Base-by-base conservation (phyloP, 1,140 invertebrate genomes). In the Saccostrea echinata region DNA sequence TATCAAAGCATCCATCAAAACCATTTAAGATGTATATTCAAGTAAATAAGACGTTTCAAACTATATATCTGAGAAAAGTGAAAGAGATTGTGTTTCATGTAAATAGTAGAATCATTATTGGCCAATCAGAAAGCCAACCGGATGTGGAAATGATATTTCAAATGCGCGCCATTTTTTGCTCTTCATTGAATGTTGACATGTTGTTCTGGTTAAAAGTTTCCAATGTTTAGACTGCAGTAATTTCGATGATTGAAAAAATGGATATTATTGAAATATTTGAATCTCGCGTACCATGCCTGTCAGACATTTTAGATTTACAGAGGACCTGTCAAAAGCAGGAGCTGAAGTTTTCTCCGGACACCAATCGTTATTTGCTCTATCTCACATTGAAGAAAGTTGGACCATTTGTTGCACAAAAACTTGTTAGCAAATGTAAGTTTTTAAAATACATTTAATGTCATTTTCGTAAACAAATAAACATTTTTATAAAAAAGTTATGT, bases 361-460 rank as follows among this genome's bases (percentile, higher is more conserved):
- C 93, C 3, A 94, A 93, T 84, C 88, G 90, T 84, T 93, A 89
- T 87, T 88, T 94, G 9, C 85, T 94, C 3, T 92, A 93, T 81
- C 88, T 90, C 30, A 93, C 91, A 11, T 33, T 94, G 81, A 92
- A 92, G 87, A 92, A 93, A 88, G 61, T 94, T 4, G 93, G 93
- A 3, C 92, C 92, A 30, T 90, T 89, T 61, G 89, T 91, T 11
- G 93, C 93, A 16, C 92, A 93, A 88, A 93, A 93, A 88, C 86
- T 93, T 4, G 90, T 94, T 1, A 90, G 90, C 43, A 94, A 93
- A 90, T 91, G 93, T 94, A 91, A 93, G 93, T 92, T 43, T 30
- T 43, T 9, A 8, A 8, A 8, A 43, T 8, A 6, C 43, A 43
- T 9, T 8, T 9, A 43, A 1, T 43, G 6, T 43, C 43, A 43